Conservation (phyloP, 1,140 invertebrate species). For the Nasonia vitripennis region DNA sequence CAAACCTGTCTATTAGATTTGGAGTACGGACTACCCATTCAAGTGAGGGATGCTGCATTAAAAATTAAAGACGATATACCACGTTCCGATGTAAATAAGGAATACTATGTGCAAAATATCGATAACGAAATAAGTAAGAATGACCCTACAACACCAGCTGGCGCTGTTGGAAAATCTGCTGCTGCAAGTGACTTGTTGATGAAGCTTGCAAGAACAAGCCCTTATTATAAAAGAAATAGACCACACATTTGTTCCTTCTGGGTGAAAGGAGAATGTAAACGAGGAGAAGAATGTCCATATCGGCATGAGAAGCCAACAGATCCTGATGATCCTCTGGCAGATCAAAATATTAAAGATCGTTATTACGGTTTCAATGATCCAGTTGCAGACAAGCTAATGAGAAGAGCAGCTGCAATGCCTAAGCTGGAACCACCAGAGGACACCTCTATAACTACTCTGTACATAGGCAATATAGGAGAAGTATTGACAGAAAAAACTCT, state of each 20-base stretch:
- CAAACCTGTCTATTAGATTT: conserved; percentile 99
- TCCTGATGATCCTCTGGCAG: conserved; percentile 98
- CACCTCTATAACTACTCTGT: conserved; percentile 96
- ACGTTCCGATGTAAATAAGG: conserved; percentile 98
- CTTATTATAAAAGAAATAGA: conserved; percentile 98
- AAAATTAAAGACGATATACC: conserved; percentile 97
- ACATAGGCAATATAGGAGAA: conserved; percentile 95
- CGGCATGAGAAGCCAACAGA: conserved; percentile 99
- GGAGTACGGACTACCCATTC: conserved; percentile 96
- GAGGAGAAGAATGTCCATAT: conserved; percentile 99
- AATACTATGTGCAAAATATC: conserved; percentile 98
- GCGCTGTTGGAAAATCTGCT: conserved; percentile 82
- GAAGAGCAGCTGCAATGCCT: conserved; percentile 94
- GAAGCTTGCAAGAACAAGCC: conserved; percentile 96
- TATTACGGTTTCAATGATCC: conserved; percentile 99
- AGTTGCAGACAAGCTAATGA: conserved; percentile 97
- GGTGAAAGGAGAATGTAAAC: conserved; percentile 99
- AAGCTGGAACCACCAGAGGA: conserved; percentile 97
- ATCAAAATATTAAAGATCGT: conserved; percentile 99
- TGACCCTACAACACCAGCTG: conserved; percentile 80
- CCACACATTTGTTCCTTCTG: conserved; percentile 99
- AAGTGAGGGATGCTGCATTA: conserved; percentile 96
- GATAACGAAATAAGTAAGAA: conserved; percentile 83
- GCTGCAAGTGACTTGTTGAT: conserved; percentile 92
- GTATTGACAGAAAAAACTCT: conserved; percentile 93